Conservation (phyloP, 2,888 invertebrate genomes). For the Eupithecia abbreviata region DNA sequence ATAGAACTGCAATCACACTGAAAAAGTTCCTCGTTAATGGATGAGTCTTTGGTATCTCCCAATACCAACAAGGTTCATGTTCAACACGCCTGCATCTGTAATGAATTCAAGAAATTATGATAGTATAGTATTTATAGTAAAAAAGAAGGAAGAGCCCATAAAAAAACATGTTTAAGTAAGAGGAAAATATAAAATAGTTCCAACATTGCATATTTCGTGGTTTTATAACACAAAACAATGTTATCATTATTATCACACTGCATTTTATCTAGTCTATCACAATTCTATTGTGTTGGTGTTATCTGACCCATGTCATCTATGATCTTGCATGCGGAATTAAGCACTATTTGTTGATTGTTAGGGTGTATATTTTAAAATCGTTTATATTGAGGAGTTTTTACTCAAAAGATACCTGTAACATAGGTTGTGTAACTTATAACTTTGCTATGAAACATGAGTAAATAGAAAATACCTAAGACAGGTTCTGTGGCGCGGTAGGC, state of each 20-base stretch:
- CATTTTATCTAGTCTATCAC: conserved; percentile 30
- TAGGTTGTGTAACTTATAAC: not conserved
- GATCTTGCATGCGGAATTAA: conserved; percentile 5
- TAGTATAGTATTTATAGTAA: too few species aligned
- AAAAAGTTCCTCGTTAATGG: too few species aligned
- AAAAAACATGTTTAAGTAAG: not conserved
- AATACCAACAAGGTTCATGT: too few species aligned
- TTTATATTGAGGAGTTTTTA: not conserved
- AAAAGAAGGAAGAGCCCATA: too few species aligned
- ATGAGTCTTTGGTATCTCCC: too few species aligned
- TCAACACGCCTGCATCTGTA: too few species aligned
- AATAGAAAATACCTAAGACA: not conserved
- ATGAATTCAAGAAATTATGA: too few species aligned
- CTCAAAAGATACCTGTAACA: not conserved
- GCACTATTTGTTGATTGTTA: conserved; percentile 11
- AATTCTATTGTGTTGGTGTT: conserved; percentile 37
- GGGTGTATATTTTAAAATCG: conserved; percentile 9
- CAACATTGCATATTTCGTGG: not conserved
- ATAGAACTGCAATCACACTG: too few species aligned
- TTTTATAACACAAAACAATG: conserved; percentile 25
- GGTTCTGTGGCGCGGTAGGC: too few species aligned
- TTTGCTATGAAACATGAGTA: not conserved
- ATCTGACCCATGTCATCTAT: conserved; percentile 36
- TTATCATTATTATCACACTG: conserved; percentile 29
- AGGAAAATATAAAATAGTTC: not conserved